These are phyloP conservation scores for Agonopterix alstromeriana DNA, from an alignment of 2,888 invertebrate genomes.

Conservation along the genomic window DNA sequence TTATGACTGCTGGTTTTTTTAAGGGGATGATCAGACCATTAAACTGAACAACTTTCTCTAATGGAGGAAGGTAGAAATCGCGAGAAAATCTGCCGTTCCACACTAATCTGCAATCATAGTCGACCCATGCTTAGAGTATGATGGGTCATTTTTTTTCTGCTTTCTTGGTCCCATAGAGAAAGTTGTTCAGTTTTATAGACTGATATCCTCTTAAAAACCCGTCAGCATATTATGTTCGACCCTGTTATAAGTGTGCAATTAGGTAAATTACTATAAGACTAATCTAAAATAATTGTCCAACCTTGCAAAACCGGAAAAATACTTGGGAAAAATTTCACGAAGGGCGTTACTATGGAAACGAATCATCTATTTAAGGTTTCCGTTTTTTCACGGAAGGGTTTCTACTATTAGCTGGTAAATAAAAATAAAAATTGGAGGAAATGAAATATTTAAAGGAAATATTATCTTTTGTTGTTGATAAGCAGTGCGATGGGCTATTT, in stretches of 20 bases:
- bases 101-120: no score
- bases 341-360: conserved; percentile 44
- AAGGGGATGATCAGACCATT: no score
- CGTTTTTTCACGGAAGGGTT: conserved; percentile 30
- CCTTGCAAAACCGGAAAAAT: conserved; percentile 3
- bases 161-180: no score
- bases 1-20: no score
- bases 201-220: no score
- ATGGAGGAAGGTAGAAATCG: no score
- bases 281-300: background rate
- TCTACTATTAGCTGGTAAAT: conserved; percentile 25
- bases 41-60: no score
- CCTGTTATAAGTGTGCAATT: background rate
- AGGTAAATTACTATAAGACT: background rate
- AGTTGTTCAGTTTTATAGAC: no score
- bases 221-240: no score
- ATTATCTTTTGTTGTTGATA: conserved; percentile 35
- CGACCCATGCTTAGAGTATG: no score
- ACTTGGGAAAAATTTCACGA: conserved; percentile 1
- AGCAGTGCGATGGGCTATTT: conserved; percentile 47
- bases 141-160: no score
- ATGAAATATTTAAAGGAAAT: conserved; percentile 26
- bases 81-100: no score
- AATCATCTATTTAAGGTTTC: conserved; percentile 20
- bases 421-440: conserved; percentile 31